These are phyloP conservation scores for Lepidocolaptes lacrymiger DNA, from an alignment of 2,797 vertebrate species.

Conservation along the genomic window DNA sequence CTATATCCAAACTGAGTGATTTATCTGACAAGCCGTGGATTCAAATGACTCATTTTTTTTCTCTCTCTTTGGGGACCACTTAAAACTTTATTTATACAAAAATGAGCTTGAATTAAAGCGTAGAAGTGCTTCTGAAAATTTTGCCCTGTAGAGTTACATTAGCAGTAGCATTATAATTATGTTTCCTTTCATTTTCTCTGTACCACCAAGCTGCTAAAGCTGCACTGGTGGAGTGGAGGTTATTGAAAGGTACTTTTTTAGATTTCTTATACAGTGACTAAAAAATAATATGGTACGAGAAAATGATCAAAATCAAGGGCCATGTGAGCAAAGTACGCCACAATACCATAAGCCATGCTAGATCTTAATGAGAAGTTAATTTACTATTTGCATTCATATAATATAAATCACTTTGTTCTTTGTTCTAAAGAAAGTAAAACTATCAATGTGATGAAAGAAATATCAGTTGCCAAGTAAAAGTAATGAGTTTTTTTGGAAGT, in stretches of 20 bases:
- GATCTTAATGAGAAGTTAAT: constrained; percentile 8
- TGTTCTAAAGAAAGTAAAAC: constrained; percentile 15
- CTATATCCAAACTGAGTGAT: not conserved
- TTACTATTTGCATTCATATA: not conserved
- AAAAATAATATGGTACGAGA: not conserved
- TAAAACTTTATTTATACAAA: constrained; percentile 31
- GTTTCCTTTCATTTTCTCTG: not conserved
- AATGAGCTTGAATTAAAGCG: not conserved
- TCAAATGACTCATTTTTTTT: not conserved
- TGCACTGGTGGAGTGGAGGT: not conserved
- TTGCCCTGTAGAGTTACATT: not conserved
- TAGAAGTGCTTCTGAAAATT: constrained; percentile 5
- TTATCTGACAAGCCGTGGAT: not conserved
- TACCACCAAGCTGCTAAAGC: not conserved
- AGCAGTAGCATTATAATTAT: not conserved
- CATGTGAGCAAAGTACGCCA: not conserved
- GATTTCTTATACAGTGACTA: not conserved
- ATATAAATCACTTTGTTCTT: not conserved
- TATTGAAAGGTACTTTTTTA: not conserved
- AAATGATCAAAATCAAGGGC: not conserved
- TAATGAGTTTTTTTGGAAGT: not conserved
- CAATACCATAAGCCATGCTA: not conserved
- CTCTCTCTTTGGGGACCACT: not conserved
- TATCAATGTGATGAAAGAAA: constrained; percentile 8
- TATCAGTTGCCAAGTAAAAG: not conserved